These are phyloP conservation scores for Colaptes auratus DNA, from an alignment of 2,113 vertebrate species.

Conservation along the genomic window DNA sequence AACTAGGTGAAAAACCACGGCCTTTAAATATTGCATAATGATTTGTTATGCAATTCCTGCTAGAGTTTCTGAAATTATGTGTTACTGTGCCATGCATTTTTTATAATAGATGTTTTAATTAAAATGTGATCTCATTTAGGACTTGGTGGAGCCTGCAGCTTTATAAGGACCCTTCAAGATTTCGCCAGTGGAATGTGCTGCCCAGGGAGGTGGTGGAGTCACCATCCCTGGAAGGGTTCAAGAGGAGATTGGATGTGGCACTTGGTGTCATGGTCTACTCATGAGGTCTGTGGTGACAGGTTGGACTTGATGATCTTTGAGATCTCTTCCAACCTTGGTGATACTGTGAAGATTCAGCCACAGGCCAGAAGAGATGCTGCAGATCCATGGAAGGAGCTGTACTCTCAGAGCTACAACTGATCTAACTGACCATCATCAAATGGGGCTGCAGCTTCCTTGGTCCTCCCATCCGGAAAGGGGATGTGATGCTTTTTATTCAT, in stretches of 20 bases:
- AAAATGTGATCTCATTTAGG: neutral
- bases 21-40: constrained; percentile 15
- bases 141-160: neutral
- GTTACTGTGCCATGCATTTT: neutral
- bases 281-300: too few species aligned
- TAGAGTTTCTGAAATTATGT: neutral
- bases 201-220: too few species aligned
- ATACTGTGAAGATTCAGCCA: too few species aligned
- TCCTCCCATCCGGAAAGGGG: neutral
- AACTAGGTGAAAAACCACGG: neutral
- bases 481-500: neutral
- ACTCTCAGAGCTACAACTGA: neutral
- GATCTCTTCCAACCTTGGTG: too few species aligned
- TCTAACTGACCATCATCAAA: neutral
- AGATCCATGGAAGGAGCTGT: neutral
- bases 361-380: rapidly evolving
- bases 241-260: too few species aligned
- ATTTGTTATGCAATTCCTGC: neutral
- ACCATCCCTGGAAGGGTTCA: too few species aligned
- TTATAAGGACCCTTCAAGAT: neutral
- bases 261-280: too few species aligned
- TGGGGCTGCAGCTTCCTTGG: neutral
- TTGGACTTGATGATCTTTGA: too few species aligned
- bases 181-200: neutral
- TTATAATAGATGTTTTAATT: neutral